A percentile compares a stretch with the other conserved stretches of the same genome.
phyloP scores from a whole-genome alignment of 2,113 vertebrate genomes.

The Tricholaema leucomelas region DNA sequence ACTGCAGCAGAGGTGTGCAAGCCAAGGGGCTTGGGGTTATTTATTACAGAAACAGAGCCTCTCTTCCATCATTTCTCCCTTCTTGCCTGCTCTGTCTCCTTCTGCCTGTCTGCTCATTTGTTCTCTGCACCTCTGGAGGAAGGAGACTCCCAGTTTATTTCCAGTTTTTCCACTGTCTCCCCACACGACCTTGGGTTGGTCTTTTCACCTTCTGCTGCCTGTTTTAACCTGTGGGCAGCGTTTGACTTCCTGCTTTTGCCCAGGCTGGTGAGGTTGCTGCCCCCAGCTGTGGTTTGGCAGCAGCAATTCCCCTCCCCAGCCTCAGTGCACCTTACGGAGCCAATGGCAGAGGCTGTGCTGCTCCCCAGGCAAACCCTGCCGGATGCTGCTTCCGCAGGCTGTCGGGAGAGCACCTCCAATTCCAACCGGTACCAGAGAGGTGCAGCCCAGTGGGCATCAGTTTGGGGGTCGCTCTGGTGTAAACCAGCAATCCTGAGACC shows the following conservation, averaged over 20 bases:
- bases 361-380: not conserved
- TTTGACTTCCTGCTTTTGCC: no score
- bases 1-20: not conserved
- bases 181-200: not conserved
- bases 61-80: not conserved
- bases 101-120: not conserved
- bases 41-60: not conserved
- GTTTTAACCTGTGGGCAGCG: not conserved
- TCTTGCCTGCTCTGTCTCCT: not conserved
- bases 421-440: not conserved
- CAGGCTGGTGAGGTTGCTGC: accelerated
- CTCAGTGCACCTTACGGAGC: accelerated
- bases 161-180: not conserved
- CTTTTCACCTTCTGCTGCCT: not conserved
- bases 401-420: accelerated
- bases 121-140: not conserved
- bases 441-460: no score
- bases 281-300: not conserved
- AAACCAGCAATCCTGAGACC: not conserved
- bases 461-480: accelerated
- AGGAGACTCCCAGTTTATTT: not conserved
- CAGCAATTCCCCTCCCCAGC: not conserved
- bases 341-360: not conserved
- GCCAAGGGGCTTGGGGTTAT: not conserved
- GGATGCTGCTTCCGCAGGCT: accelerated